Conservation (phyloP, 2,113 vertebrate genomes). For the Zeus faber region DNA sequence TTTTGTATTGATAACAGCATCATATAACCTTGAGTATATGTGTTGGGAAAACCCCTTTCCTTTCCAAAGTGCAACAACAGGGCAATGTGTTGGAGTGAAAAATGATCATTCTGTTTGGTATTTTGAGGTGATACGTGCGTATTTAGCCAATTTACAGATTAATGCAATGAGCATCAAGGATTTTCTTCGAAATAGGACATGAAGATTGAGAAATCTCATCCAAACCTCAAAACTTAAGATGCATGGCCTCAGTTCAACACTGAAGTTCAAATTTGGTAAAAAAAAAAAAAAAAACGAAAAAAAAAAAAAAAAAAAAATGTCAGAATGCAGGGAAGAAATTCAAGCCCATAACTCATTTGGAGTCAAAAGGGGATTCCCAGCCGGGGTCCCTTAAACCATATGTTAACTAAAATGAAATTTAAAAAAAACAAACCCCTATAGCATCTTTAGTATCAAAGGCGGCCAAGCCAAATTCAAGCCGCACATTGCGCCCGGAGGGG, state of each 20-base stretch:
- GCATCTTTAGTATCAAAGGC: constrained; percentile 52
- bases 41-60: background rate
- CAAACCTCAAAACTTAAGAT: too few relatives aligned
- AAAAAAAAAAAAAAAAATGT: constrained; percentile 17
- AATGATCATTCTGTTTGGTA: too few relatives aligned
- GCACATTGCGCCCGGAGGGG: constrained; percentile 37
- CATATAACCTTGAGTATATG: constrained; percentile 21
- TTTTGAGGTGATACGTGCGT: too few relatives aligned
- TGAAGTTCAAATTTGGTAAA: background rate
- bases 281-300: constrained; percentile 8
- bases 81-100: background rate
- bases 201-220: too few relatives aligned
- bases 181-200: too few relatives aligned
- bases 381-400: constrained; percentile 44
- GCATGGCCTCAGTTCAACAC: too few relatives aligned
- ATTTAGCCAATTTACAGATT: too few relatives aligned
- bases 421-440: constrained; percentile 46
- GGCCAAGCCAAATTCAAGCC: constrained; percentile 52
- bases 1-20: constrained; percentile 31
- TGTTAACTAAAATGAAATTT: constrained; percentile 60
- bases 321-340: constrained; percentile 13
- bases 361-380: constrained; percentile 44
- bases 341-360: constrained; percentile 34
- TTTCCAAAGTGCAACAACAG: background rate
- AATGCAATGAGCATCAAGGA: too few relatives aligned